Percentiles rank a stretch among this genome's conserved stretches.
Evolutionary conservation across 2,888 invertebrate species (phyloP).

Genomic region (Drosophila lutescens): DNA sequence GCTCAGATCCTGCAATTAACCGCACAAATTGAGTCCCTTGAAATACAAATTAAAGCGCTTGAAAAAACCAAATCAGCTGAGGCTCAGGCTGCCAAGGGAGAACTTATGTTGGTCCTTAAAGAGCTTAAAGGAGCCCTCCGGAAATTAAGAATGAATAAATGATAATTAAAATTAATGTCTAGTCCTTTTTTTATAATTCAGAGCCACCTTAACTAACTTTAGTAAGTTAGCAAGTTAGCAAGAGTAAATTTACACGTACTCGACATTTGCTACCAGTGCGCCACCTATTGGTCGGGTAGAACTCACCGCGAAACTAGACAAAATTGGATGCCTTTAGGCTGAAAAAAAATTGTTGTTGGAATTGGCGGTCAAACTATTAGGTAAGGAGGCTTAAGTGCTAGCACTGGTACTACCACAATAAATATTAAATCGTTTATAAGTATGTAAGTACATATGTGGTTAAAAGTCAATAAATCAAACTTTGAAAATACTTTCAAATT

Average conservation of each 20-base stretch:
- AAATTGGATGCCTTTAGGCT: no score
- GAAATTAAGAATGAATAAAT: constrained; percentile 14
- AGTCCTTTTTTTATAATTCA: no score
- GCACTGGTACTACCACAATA: no score
- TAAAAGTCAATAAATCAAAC: neutral
- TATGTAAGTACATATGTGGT: no score
- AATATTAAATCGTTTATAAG: no score
- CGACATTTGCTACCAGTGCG: neutral
- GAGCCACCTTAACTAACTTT: no score
- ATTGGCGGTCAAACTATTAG: no score
- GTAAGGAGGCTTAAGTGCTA: no score
- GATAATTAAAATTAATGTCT: neutral
- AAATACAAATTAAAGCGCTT: constrained; percentile 16
- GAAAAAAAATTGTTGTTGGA: no score
- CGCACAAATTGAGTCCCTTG: constrained; percentile 15
- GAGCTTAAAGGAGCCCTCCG: constrained; percentile 14
- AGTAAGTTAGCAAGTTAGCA: neutral
- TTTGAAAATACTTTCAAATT: constrained; percentile 7
- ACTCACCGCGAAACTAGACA: no score
- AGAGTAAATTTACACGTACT: no score
- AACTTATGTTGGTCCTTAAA: constrained; percentile 8
- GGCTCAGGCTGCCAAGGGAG: neutral
- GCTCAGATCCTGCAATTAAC: constrained; percentile 18
- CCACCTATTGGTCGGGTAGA: no score
- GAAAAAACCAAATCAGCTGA: constrained; percentile 5